phyloP scores from a whole-genome alignment of 2,797 vertebrate genomes.

The Perodicticus potto region DNA sequence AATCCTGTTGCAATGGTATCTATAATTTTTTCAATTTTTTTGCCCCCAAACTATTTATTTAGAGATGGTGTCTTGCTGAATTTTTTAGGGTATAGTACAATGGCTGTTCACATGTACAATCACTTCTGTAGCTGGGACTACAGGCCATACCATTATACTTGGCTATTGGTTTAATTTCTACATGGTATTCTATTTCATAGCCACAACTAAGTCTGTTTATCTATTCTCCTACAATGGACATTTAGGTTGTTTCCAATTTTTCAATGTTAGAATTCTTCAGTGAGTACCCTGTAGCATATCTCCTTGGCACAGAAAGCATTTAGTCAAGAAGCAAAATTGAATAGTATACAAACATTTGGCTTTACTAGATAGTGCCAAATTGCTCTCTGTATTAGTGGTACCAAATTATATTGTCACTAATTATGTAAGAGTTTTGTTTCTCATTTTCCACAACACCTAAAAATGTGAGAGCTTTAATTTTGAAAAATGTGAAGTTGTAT shows the following conservation, averaged over 20 bases:
- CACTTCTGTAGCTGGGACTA: background rate
- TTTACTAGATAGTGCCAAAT: background rate
- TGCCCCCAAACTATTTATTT: background rate
- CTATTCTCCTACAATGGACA: background rate
- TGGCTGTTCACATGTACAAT: background rate
- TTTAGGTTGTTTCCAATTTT: background rate
- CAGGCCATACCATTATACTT: background rate
- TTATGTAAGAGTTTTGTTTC: background rate
- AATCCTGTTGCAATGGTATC: background rate
- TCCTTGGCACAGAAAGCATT: background rate
- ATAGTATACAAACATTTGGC: background rate
- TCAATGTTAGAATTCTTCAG: background rate
- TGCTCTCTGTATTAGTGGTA: background rate
- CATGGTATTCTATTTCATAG: background rate
- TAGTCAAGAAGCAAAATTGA: background rate
- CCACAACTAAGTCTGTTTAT: background rate
- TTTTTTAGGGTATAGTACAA: background rate
- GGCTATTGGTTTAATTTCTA: background rate
- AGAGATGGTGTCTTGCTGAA: background rate
- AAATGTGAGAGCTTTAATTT: constrained; percentile 33
- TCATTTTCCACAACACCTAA: background rate
- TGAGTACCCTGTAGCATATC: background rate
- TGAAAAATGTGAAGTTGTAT: constrained; percentile 12
- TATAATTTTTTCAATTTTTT: background rate
- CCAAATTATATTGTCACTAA: background rate